phyloP scores from a whole-genome alignment of 2,113 vertebrate genomes.

The Platycercus adscitus region DNA sequence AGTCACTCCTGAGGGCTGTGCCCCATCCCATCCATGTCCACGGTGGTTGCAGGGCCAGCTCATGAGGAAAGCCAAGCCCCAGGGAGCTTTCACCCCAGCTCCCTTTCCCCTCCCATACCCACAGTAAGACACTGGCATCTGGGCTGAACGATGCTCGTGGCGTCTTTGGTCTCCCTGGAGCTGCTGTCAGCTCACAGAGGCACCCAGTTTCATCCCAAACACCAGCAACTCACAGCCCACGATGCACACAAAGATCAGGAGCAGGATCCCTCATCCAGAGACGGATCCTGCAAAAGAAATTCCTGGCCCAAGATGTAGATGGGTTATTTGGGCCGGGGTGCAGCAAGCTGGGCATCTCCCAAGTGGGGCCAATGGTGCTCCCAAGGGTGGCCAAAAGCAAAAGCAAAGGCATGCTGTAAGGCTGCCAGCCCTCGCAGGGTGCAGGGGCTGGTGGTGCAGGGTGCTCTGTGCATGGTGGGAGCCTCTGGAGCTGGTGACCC shows the following conservation, averaged over 20 bases:
- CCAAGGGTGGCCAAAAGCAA: neutral
- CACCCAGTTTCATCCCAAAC: neutral
- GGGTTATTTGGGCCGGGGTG: neutral
- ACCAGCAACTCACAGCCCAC: fast-evolving
- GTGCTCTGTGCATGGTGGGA: neutral
- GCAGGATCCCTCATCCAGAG: neutral
- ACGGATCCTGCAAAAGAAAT: neutral
- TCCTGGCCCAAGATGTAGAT: fast-evolving
- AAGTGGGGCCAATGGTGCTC: neutral
- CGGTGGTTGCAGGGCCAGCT: neutral
- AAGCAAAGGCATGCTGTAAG: fast-evolving
- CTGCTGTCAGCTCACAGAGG: neutral
- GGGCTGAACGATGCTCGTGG: neutral
- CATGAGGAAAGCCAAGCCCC: neutral
- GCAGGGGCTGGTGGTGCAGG: neutral
- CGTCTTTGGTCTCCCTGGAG: neutral
- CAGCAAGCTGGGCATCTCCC: no score
- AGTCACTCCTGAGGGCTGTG: neutral
- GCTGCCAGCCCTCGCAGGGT: neutral
- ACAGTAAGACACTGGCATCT: neutral
- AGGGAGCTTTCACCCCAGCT: neutral
- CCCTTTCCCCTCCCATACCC: neutral
- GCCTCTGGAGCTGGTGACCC: neutral
- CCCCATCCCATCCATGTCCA: fast-evolving
- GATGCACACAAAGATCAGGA: neutral